Conservation (phyloP, 64 coral and sea anemone species). For the Dendronephthya gigantea region DNA sequence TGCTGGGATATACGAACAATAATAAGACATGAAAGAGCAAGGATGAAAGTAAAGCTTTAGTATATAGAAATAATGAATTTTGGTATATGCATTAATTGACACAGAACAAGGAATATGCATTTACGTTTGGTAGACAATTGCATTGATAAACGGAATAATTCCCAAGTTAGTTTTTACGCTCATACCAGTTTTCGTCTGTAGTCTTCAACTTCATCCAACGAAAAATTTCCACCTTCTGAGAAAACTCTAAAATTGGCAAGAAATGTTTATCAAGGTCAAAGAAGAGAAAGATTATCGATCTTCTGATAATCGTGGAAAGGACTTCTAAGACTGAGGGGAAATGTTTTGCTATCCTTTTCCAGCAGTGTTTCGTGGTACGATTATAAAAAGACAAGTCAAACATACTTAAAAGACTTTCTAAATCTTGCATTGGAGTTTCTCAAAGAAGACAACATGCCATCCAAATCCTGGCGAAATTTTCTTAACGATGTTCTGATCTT, state of each 20-base stretch:
- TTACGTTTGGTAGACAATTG: neutral
- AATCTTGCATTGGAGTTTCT: slow-evolving; percentile 96
- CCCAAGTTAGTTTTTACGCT: too few relatives aligned
- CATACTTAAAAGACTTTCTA: slow-evolving; percentile 94
- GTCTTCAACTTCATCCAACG: slow-evolving; percentile 83
- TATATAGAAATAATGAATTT: too few relatives aligned
- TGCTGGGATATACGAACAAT: too few relatives aligned
- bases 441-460: slow-evolving; percentile 77
- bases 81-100: too few relatives aligned
- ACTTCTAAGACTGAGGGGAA: too few relatives aligned
- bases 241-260: slow-evolving; percentile 53
- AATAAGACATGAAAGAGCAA: too few relatives aligned
- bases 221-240: slow-evolving; percentile 99
- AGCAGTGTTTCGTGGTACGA: neutral
- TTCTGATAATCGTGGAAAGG: too few relatives aligned
- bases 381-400: neutral
- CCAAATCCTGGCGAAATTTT: slow-evolving; percentile 95
- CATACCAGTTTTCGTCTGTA: slow-evolving; percentile 76
- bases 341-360: neutral
- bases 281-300: too few relatives aligned
- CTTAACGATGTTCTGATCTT: slow-evolving; percentile 75
- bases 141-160: neutral
- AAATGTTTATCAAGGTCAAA: neutral
- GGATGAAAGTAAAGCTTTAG: too few relatives aligned
- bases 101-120: neutral